Evolutionary conservation across 2,797 vertebrate species (phyloP), one percentile per base, ranked within the genome.

Genomic region (Coccyzus lansbergi): DNA sequence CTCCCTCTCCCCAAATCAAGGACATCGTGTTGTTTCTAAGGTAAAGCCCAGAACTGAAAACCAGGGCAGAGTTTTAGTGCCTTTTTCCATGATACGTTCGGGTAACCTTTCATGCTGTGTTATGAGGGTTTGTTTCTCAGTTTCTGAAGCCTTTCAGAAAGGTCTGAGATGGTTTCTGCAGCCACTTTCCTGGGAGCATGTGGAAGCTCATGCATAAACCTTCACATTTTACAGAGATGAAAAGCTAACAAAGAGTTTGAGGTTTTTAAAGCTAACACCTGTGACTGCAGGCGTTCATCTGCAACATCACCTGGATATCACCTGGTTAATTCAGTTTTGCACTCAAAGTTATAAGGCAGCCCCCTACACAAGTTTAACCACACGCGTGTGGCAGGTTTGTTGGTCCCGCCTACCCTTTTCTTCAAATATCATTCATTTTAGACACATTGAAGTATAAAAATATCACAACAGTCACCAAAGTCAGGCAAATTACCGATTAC

Each of bases 81-180:
- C 25, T 42, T 65, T 24, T 15, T 1, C 29, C 1, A 0, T 2
- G 7, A 48, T 10, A 38, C 4, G 44, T 49, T 29, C 26, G 15
- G 22, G 52, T 10, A 16, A 53, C 18, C 8, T 52, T 56, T 34
- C 63, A 22, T 28, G 29, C 29, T 12, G 21, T 8, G 19, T 7
- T 38, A 15, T 6, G 18, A 68, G 15, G 6, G 5, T 60, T 79
- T 86, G 48, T 16, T 40, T 49, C 46, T 49, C 4, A 46, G 15
- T 34, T 84, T 38, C 64, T 85, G 36, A 40, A 88, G 19, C 36
- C n/a, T 17, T 18, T 52, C 31, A 21, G 11, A 22, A 81, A 52
- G 5, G 74, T 7, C 33, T 16, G 3, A 12, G 25, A 34, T 11
- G 65, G 68, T 8, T 75, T 77, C 48, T 52, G 59, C 0, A 12